Conservation (phyloP, 2,113 vertebrate genomes). For the Megalops atlanticus region DNA sequence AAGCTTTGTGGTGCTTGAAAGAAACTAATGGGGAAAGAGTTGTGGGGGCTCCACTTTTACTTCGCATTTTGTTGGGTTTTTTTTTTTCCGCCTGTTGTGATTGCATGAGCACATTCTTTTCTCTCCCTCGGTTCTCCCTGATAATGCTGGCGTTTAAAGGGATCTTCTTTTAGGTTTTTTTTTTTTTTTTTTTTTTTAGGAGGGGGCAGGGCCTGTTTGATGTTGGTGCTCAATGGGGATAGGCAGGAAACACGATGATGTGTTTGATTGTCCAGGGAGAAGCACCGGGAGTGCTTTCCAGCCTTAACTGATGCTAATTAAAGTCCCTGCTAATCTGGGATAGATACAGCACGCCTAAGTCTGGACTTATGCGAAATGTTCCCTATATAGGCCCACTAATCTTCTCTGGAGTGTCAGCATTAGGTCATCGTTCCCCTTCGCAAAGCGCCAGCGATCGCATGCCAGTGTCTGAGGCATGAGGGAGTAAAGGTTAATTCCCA, state of each 20-base stretch:
- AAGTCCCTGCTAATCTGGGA: background rate
- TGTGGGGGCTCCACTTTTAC: background rate
- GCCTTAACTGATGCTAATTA: background rate
- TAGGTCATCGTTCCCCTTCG: background rate
- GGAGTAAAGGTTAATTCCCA: constrained; percentile 17
- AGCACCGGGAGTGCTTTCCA: background rate
- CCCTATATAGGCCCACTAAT: background rate
- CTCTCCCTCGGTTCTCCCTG: background rate
- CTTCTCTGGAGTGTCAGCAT: background rate
- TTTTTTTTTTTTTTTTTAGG: background rate
- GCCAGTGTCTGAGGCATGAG: background rate
- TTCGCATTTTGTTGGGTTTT: background rate
- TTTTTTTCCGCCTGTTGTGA: background rate
- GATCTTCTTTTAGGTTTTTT: background rate
- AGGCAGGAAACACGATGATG: background rate
- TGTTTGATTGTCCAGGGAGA: background rate
- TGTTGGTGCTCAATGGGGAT: background rate
- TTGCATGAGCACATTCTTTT: background rate
- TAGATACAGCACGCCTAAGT: background rate
- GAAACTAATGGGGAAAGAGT: background rate
- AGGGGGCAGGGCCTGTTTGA: background rate
- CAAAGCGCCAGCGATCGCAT: constrained; percentile 29
- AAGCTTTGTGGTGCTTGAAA: background rate
- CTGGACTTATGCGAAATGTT: background rate
- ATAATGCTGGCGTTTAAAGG: background rate